Evolutionary conservation across 2,797 vertebrate species (phyloP), one percentile per base, ranked within the genome.

Genomic region (Knipowitschia caucasica): DNA sequence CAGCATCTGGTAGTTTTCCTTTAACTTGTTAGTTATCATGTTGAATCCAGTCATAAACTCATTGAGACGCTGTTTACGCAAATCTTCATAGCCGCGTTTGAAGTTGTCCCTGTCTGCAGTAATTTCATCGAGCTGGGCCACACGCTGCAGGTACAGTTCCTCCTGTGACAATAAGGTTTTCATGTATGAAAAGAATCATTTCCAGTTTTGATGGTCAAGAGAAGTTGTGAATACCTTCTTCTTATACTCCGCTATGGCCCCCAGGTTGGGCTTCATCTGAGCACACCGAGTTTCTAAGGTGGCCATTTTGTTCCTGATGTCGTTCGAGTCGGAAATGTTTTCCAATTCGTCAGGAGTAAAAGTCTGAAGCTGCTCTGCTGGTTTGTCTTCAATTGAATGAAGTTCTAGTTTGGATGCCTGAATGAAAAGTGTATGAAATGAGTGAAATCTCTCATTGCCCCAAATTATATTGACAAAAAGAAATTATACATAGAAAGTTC

Each of bases 1-100:
- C 0, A 99, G 89, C 97, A 99, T 99, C 81, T 99, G 97, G 85
- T 99, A 99, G 82, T 99, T 99, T 67, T 99, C 96, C 75, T 99
- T 99, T 77, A 99, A 87, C 69, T 98, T 98, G 81, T 92, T 98
- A 18, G 95, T 99, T 84, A 99, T 98, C 47, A 93, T 77, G 67
- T 96, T 98, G 83, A 98, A 99, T 0, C 96, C 96, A 0, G 90
- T 91, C 96, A 99, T 98, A 59, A 99, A 99, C 66, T 99, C 96
- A 14, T 95, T 95, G 38, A 99, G 94, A 17, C 96, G 90, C 69
- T 93, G 94, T 53, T 95, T 98, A 43, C 95, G 88, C 52, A 99
- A 89, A 42, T 94, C 88, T 80, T 98, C 96, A 24, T 87, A 94
- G 55, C 89, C 93, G 4, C 82, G 88, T 65, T 95, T 92, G 79